Conservation (phyloP, 2,797 vertebrate genomes). For the Bradypus variegatus region DNA sequence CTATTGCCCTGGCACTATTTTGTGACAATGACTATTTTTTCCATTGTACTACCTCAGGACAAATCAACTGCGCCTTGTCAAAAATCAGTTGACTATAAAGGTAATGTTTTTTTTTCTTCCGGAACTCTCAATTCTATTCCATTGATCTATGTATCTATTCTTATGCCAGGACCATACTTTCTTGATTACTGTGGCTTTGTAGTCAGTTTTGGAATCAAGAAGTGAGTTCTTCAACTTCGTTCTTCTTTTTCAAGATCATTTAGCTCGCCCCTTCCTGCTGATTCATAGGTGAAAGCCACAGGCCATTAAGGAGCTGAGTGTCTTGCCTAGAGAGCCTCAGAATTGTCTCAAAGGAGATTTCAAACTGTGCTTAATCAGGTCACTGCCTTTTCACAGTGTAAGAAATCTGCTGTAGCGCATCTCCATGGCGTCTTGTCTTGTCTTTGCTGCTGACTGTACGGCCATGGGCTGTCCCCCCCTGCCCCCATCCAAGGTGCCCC, state of each 20-base stretch:
- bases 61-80: too few relatives aligned
- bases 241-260: not conserved
- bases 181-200: not conserved
- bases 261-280: not conserved
- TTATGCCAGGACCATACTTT: fast-evolving
- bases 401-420: fast-evolving
- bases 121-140: not conserved
- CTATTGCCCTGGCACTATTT: fast-evolving
- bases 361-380: not conserved
- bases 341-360: not conserved
- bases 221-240: not conserved
- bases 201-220: not conserved
- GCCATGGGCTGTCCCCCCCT: too few relatives aligned
- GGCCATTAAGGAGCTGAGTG: not conserved
- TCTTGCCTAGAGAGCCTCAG: not conserved
- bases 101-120: not conserved
- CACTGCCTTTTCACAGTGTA: fast-evolving
- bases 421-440: not conserved
- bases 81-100: not conserved
- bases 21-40: not conserved
- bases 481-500: fast-evolving
- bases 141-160: fast-evolving
- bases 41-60: not conserved
- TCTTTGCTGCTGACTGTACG: fast-evolving
- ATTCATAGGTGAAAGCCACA: not conserved